Conservation (phyloP, 2,113 vertebrate species). For the Scalopus aquaticus region DNA sequence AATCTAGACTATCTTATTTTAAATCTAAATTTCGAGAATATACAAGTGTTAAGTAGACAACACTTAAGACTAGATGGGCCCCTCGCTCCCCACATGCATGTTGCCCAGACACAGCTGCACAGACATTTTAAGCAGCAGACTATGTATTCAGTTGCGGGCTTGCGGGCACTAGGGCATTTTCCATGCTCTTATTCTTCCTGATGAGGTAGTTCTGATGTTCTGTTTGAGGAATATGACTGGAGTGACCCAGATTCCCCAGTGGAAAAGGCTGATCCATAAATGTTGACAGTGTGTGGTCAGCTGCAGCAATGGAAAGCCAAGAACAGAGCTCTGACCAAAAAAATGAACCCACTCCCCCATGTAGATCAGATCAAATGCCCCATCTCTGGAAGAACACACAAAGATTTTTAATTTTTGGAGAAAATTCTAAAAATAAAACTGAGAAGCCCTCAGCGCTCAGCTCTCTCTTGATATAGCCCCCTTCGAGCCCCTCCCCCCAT, state of each 20-base stretch:
- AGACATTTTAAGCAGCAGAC: not conserved
- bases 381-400: not conserved
- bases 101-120: not conserved
- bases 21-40: not conserved
- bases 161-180: not conserved
- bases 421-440: not conserved
- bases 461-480: not conserved
- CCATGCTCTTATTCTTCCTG: slow-evolving; percentile 36
- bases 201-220: slow-evolving; percentile 24
- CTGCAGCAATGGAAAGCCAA: not conserved
- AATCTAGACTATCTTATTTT: not conserved
- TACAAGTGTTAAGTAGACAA: slow-evolving; percentile 7
- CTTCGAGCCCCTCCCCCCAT: not conserved
- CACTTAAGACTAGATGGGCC: not conserved
- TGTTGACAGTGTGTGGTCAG: not conserved
- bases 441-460: not conserved
- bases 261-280: slow-evolving; percentile 35
- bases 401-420: not conserved
- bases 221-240: not conserved
- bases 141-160: not conserved
- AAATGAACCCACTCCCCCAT: not conserved
- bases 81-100: fast-evolving
- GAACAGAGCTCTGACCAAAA: not conserved
- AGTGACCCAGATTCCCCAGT: not conserved
- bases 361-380: not conserved